A percentile compares a stretch with the other conserved stretches of the same genome.
Conservation (phyloP, 2,113 vertebrate species). For the Euleptes europaea region DNA sequence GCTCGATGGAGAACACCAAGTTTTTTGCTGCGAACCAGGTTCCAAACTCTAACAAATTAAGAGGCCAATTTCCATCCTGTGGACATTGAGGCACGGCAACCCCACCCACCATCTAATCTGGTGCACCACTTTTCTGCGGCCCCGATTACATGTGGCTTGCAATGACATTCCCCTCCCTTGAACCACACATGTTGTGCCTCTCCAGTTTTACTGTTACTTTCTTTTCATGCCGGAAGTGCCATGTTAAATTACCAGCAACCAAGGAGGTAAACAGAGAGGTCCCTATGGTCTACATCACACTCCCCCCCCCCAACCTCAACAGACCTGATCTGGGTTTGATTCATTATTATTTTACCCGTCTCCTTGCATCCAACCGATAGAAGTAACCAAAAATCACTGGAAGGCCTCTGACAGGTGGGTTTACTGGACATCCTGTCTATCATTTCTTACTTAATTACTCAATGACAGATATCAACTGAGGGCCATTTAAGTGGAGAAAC, state of each 20-base stretch:
- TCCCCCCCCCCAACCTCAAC: conserved; percentile 12
- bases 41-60: neutral
- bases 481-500: neutral
- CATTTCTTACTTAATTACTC: neutral
- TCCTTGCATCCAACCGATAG: neutral
- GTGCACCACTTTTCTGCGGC: neutral
- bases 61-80: conserved; percentile 22
- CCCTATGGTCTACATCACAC: conserved; percentile 1
- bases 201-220: conserved; percentile 49
- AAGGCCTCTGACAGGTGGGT: neutral
- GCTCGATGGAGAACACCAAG: neutral
- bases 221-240: conserved; percentile 50
- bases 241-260: conserved; percentile 31
- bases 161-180: conserved; percentile 54
- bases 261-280: neutral
- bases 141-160: conserved; percentile 68
- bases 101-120: neutral
- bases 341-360: neutral
- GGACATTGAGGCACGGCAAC: neutral
- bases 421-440: accelerated
- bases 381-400: neutral
- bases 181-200: conserved; percentile 55
- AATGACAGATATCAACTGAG: neutral
- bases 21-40: neutral
- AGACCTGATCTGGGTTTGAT: neutral